Percentiles rank a stretch among this genome's conserved stretches.
phyloP scores from a whole-genome alignment of 1,140 invertebrate genomes.

The Apis dorsata region DNA sequence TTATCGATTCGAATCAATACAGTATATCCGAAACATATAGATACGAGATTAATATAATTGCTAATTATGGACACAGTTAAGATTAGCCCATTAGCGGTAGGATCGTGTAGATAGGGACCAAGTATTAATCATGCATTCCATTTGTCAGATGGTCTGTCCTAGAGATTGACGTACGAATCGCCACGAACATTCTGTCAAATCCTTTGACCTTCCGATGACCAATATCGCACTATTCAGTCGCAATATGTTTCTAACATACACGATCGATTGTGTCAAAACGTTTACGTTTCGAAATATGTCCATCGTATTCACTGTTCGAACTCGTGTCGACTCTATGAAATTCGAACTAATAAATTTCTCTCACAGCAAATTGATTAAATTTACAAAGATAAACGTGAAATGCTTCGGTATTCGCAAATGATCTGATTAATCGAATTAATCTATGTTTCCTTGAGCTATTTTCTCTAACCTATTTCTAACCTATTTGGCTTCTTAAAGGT shows the following conservation, averaged over 20 bases:
- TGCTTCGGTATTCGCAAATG: not conserved
- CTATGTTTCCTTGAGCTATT: not conserved
- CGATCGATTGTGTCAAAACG: slow-evolving; percentile 12
- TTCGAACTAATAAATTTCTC: not conserved
- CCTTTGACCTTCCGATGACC: slow-evolving; percentile 28
- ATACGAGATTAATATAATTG: not conserved
- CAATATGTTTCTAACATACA: slow-evolving; percentile 22
- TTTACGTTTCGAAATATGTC: not conserved
- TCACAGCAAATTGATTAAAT: not conserved
- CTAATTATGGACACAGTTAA: slow-evolving; percentile 24
- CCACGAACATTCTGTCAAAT: slow-evolving; percentile 38
- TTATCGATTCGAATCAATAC: not conserved
- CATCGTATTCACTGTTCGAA: not conserved
- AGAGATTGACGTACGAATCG: slow-evolving; percentile 45
- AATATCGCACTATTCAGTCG: not conserved
- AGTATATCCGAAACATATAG: not conserved
- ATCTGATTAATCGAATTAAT: not conserved
- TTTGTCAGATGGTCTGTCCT: slow-evolving; percentile 39
- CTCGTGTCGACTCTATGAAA: not conserved
- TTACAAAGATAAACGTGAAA: not conserved
- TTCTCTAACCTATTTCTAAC: not conserved
- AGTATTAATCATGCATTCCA: slow-evolving; percentile 45
- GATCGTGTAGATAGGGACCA: not conserved
- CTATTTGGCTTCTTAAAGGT: not conserved
- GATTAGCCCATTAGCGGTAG: slow-evolving; percentile 16